phyloP scores from a whole-genome alignment of 1,140 invertebrate genomes.

The Sycophaga agraensis region DNA sequence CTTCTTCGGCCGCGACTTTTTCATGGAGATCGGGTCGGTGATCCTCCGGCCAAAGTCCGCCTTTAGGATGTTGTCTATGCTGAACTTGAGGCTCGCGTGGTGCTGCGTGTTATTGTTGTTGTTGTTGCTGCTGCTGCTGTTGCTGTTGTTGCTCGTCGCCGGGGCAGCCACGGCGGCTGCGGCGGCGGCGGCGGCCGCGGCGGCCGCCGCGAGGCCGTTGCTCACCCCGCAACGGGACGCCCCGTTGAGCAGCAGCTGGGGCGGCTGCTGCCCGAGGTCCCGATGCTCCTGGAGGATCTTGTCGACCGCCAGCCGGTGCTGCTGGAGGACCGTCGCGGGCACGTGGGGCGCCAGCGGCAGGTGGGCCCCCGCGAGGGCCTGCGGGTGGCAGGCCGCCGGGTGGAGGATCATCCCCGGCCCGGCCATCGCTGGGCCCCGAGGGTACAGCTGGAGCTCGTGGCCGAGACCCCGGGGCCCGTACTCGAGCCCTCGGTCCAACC shows the following conservation, averaged over 20 bases:
- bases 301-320: slow-evolving; percentile 45
- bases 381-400: slow-evolving; percentile 37
- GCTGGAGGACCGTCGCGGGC: slow-evolving; percentile 33
- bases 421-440: slow-evolving; percentile 49
- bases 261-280: slow-evolving; percentile 40
- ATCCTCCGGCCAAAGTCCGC: slow-evolving; percentile 81
- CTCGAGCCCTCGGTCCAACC: slow-evolving; percentile 40
- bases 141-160: slow-evolving; percentile 22
- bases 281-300: not conserved
- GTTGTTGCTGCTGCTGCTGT: slow-evolving; percentile 41
- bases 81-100: slow-evolving; percentile 78
- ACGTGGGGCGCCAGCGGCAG: slow-evolving; percentile 37
- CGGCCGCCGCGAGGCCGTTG: not conserved
- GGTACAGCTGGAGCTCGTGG: slow-evolving; percentile 50
- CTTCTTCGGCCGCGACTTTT: slow-evolving; percentile 58
- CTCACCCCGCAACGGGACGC: too few relatives aligned
- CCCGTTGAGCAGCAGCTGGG: slow-evolving; percentile 18
- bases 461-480: slow-evolving; percentile 46
- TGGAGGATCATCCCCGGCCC: slow-evolving; percentile 44
- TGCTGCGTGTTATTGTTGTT: slow-evolving; percentile 60
- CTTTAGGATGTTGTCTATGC: slow-evolving; percentile 89
- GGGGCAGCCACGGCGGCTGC: slow-evolving; percentile 32
- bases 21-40: slow-evolving; percentile 68
- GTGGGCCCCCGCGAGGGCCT: slow-evolving; percentile 34
- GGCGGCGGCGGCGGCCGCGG: not conserved